Percentiles rank a stretch among this genome's conserved stretches.
These are phyloP conservation scores for Lycopodina hypogea DNA, from an alignment of 37 sponge, comb jelly and placozoan genomes.

Conservation along the genomic window DNA sequence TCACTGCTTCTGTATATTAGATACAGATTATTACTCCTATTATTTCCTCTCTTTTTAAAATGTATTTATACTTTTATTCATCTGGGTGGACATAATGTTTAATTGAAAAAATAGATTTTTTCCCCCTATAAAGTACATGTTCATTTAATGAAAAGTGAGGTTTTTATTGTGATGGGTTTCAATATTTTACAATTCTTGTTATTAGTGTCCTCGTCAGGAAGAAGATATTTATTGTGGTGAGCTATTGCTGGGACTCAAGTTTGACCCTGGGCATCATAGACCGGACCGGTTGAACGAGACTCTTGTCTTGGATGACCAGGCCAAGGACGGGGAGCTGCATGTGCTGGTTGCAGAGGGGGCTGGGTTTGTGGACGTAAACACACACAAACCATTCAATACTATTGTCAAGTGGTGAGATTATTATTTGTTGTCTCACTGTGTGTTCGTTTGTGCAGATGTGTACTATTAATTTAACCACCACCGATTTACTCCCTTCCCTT, in stretches of 20 bases:
- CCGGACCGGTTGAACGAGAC: not conserved
- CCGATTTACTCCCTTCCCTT: not conserved
- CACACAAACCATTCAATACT: constrained; percentile 55
- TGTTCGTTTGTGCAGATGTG: not conserved
- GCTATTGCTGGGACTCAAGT: constrained; percentile 62
- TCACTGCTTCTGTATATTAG: no score
- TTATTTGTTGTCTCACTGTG: constrained; percentile 3
- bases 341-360: constrained; percentile 67
- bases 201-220: constrained; percentile 37
- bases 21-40: no score
- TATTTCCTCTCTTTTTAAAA: no score
- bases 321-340: constrained; percentile 43
- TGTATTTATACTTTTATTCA: no score
- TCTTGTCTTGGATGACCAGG: not conserved
- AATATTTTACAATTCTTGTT: no score
- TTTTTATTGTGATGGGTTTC: no score
- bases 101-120: no score
- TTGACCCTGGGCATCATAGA: not conserved
- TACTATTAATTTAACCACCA: not conserved
- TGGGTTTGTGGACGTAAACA: constrained; percentile 42
- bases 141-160: no score
- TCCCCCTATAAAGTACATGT: no score
- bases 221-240: constrained; percentile 47
- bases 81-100: no score
- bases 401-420: constrained; percentile 49